These are phyloP conservation scores for Acanthurus leucopareius DNA, from an alignment of 2,797 vertebrate species.

Conservation along the genomic window DNA sequence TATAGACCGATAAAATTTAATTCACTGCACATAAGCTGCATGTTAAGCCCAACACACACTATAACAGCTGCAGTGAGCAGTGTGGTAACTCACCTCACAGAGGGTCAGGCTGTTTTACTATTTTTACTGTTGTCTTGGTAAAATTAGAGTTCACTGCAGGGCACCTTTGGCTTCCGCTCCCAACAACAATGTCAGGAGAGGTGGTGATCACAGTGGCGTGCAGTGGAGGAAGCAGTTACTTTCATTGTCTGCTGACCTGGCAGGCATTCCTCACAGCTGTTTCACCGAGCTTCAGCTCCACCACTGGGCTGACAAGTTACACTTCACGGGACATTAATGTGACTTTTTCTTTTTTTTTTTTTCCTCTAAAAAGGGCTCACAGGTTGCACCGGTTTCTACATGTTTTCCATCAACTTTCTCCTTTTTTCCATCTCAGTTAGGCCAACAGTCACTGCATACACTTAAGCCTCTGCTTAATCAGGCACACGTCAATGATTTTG, in stretches of 20 bases:
- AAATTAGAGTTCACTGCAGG: neutral
- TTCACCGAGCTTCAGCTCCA: neutral
- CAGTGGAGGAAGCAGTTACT: slow-evolving; percentile 2
- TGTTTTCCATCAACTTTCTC: slow-evolving; percentile 4
- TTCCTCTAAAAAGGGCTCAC: neutral
- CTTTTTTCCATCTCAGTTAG: neutral
- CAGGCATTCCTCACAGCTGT: neutral
- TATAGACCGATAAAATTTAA: no score
- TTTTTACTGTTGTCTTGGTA: no score
- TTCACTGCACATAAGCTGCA: no score
- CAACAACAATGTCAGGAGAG: neutral
- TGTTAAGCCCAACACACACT: no score
- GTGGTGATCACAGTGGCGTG: neutral
- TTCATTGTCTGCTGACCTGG: slow-evolving; percentile 8
- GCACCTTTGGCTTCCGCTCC: neutral
- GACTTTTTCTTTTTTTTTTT: neutral
- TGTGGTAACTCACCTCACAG: no score
- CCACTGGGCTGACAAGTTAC: neutral
- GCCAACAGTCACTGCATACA: neutral
- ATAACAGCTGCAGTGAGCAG: no score
- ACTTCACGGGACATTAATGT: neutral
- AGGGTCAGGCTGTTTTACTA: no score
- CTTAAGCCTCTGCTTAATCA: neutral
- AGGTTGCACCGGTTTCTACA: neutral
- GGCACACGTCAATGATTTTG: neutral